phyloP scores from a whole-genome alignment of 2,113 vertebrate genomes.

The Sorex fumeus region DNA sequence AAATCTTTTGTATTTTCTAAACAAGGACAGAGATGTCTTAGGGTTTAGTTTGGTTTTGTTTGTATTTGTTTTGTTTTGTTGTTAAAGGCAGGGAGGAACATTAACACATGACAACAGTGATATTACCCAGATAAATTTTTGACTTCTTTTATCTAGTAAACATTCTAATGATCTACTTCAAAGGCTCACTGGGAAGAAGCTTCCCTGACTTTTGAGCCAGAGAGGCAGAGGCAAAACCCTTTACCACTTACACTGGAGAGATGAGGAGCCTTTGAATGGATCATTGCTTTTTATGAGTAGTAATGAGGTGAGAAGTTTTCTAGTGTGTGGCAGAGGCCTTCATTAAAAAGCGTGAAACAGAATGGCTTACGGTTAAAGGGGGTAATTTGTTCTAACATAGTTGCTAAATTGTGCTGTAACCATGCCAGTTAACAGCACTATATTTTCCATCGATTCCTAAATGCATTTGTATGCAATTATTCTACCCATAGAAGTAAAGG shows the following conservation, averaged over 20 bases:
- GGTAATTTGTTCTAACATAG: constrained; percentile 92
- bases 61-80: constrained; percentile 73
- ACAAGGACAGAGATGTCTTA: constrained; percentile 74
- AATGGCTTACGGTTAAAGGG: constrained; percentile 91
- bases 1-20: constrained; percentile 74
- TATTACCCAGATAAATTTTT: constrained; percentile 90
- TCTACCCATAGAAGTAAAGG: constrained; percentile 73
- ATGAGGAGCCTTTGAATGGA: constrained; percentile 92
- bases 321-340: constrained; percentile 93
- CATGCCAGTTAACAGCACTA: constrained; percentile 87
- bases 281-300: constrained; percentile 94
- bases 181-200: constrained; percentile 86
- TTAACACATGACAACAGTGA: constrained; percentile 87
- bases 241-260: constrained; percentile 90
- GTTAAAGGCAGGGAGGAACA: constrained; percentile 77
- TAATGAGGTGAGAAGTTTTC: constrained; percentile 96
- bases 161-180: constrained; percentile 92
- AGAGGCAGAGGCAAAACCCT: constrained; percentile 82
- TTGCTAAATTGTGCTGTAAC: constrained; percentile 91
- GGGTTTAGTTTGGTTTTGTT: constrained; percentile 65
- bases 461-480: constrained; percentile 87
- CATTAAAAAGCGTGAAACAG: constrained; percentile 92
- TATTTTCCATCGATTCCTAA: constrained; percentile 88
- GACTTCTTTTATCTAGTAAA: constrained; percentile 91
- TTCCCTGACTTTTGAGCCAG: constrained; percentile 84